A percentile compares a stretch with the other conserved stretches of the same genome.
Evolutionary conservation across 1,140 invertebrate genomes (phyloP).

Genomic region (Apis cerana): DNA sequence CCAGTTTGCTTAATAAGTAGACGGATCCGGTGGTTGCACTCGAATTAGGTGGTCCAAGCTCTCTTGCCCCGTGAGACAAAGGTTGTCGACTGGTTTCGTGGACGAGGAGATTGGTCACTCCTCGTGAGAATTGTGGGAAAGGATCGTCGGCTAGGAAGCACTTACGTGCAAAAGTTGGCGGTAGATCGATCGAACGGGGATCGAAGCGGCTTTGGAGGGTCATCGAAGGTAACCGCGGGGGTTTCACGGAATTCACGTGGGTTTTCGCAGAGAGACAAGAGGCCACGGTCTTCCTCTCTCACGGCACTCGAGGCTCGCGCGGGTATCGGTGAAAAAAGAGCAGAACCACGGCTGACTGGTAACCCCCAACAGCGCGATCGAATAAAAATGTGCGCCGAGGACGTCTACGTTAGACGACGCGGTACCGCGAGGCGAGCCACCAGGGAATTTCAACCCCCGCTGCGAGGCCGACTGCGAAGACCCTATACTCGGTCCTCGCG

Average conservation of each 20-base stretch:
- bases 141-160: not conserved
- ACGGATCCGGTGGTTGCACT: not conserved
- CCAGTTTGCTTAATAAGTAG: slow-evolving; percentile 3
- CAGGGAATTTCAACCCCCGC: slow-evolving; percentile 67
- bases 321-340: slow-evolving; percentile 57
- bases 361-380: slow-evolving; percentile 72
- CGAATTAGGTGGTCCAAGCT: not conserved
- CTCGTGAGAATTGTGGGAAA: slow-evolving; percentile 36
- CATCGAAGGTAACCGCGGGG: slow-evolving; percentile 31
- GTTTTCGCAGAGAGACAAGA: slow-evolving; percentile 13
- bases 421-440: slow-evolving; percentile 38
- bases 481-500: not conserved
- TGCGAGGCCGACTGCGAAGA: slow-evolving; percentile 36
- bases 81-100: not conserved
- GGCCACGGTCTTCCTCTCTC: slow-evolving; percentile 57
- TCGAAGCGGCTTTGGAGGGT: slow-evolving; percentile 27
- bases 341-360: slow-evolving; percentile 39
- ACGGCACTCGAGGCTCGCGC: slow-evolving; percentile 67
- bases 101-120: not conserved
- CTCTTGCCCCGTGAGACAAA: not conserved
- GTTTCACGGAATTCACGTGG: slow-evolving; percentile 13
- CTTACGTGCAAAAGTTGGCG: too few relatives aligned
- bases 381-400: slow-evolving; percentile 65
- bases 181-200: slow-evolving; percentile 15
- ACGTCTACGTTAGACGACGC: slow-evolving; percentile 41